Conservation (phyloP, 2,888 invertebrate genomes). For the Molanna angustata region DNA sequence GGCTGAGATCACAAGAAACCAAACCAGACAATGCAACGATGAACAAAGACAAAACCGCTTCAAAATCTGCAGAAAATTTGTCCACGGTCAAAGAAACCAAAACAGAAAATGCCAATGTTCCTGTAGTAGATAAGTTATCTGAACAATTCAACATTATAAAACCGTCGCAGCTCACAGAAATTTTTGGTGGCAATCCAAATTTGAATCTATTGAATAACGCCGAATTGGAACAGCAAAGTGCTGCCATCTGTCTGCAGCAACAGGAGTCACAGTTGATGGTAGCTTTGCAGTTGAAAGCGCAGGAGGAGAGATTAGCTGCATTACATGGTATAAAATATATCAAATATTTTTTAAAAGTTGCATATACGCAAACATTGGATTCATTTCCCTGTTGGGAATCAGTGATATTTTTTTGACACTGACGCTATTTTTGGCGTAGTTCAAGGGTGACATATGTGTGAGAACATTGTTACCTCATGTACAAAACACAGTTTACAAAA, state of each 20-base stretch:
- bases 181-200: background rate
- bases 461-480: too few relatives aligned
- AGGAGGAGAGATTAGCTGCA: conserved; percentile 58
- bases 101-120: background rate
- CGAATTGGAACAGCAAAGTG: conserved; percentile 54
- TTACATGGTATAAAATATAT: conserved; percentile 48
- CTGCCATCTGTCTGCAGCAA: conserved; percentile 57
- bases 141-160: background rate
- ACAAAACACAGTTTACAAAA: too few relatives aligned
- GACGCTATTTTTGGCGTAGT: too few relatives aligned
- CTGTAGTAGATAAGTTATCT: too few relatives aligned
- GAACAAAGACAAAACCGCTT: background rate
- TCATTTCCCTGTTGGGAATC: too few relatives aligned
- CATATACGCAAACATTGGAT: too few relatives aligned
- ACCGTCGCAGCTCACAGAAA: background rate
- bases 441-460: too few relatives aligned
- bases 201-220: conserved; percentile 30
- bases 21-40: background rate
- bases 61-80: background rate
- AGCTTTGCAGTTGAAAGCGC: conserved; percentile 60
- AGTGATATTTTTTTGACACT: too few relatives aligned
- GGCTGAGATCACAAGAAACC: conserved; percentile 12
- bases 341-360: too few relatives aligned
- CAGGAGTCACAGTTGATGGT: conserved; percentile 62
- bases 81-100: background rate